These are phyloP conservation scores for Podocnemis expansa DNA, from an alignment of 2,113 vertebrate genomes.

Conservation along the genomic window DNA sequence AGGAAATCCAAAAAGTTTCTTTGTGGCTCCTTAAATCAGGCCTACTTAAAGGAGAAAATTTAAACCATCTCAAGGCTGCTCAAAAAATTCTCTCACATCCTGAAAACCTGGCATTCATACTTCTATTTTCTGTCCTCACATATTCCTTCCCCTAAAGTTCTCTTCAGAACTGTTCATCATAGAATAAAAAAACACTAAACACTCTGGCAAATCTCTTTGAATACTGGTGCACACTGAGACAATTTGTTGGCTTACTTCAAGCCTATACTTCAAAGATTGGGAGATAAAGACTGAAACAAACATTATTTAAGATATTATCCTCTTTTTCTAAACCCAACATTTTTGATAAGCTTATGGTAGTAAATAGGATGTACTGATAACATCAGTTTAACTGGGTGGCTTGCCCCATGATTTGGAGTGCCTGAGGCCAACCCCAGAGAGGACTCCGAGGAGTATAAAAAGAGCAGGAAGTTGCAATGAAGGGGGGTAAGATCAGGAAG, in stretches of 20 bases:
- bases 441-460: no score
- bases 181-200: background rate
- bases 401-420: no score
- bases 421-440: no score
- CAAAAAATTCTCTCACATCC: background rate
- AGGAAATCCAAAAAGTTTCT: background rate
- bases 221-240: background rate
- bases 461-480: background rate
- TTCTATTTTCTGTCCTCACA: background rate
- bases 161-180: background rate
- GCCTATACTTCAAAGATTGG: background rate
- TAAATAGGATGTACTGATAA: background rate
- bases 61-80: conserved; percentile 13
- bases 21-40: conserved; percentile 3
- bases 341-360: background rate
- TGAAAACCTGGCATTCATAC: background rate
- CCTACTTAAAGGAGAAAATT: background rate
- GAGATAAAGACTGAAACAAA: background rate
- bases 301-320: no score
- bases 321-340: background rate
- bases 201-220: background rate
- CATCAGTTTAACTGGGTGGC: background rate
- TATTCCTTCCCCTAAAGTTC: background rate
- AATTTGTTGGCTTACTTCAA: background rate
- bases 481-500: no score